Base-by-base conservation (phyloP, 2,797 vertebrate species). In the Cichlasoma orientale region DNA sequence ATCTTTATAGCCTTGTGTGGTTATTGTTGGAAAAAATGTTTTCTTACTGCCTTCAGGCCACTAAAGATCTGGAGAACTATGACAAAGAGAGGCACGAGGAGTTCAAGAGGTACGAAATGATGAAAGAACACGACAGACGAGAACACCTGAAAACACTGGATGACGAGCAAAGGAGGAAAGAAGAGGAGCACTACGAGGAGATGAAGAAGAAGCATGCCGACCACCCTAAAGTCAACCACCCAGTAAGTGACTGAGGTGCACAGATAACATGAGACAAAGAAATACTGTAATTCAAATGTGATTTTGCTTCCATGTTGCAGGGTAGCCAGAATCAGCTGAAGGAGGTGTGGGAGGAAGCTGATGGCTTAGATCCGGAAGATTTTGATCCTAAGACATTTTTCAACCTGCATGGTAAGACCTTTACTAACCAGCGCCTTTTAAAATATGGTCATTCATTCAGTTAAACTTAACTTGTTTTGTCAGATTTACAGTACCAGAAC, bases 341-440 rank as follows among this genome's bases (percentile, higher is more conserved):
- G 89, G 98, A 99, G 90, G 98, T 99, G 18, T 99, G 98, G 98
- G 97, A 99, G 94, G 98, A 99, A 88, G 92, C 96, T 55, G 98
- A 99, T 89, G 98, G 98, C 73, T 95, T 99, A 82, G 98, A 99
- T 88, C 98, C 98, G 54, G 96, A 97, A 72, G 98, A 99, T 83
- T 99, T 99, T 93, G 97, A 99, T 90, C 97, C 98, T 21, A 99
- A 97, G 95, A 99, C 98, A 11, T 99, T 99, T 94, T 99, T 99
- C 93, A 99, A 96, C 85, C 95, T 99, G 82, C 98, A 99, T 10
- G 98, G 98, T 99, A 95, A 96, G 56, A 50, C 79, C 16, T 14
- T 58, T 53, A 38, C 21, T 7, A 56, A 13, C 16, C 3, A 1
- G 3, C 29, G 55, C 23, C 2, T 54, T 4, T 41, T 52, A 38